phyloP scores from a whole-genome alignment of 2,888 invertebrate species.

The Drosophila aldrichi region DNA sequence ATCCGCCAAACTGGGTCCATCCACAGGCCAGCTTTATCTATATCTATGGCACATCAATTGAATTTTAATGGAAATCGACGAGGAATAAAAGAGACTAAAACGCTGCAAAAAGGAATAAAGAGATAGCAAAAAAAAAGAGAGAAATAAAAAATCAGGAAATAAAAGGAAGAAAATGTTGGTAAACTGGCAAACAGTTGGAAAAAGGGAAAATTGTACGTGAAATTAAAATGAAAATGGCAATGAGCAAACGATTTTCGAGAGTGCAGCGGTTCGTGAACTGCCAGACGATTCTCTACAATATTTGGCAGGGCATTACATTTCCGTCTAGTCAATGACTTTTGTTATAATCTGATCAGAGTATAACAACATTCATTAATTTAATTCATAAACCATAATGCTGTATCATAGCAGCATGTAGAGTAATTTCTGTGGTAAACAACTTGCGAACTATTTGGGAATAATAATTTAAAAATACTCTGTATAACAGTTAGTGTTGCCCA shows the following conservation, averaged over 20 bases:
- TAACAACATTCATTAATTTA: not conserved
- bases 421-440: not conserved
- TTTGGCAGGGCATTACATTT: not conserved
- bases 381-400: not conserved
- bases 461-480: not conserved
- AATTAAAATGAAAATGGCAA: constrained; percentile 75
- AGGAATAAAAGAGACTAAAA: constrained; percentile 82
- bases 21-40: constrained; percentile 13
- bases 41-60: constrained; percentile 75
- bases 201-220: constrained; percentile 69
- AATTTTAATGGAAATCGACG: constrained; percentile 82
- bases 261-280: constrained; percentile 62
- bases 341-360: not conserved
- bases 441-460: not conserved
- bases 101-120: constrained; percentile 67
- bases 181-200: constrained; percentile 62
- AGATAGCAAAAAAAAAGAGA: constrained; percentile 5
- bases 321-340: not conserved
- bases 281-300: constrained; percentile 29
- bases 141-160: constrained; percentile 18
- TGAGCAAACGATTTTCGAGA: constrained; percentile 66
- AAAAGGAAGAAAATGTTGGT: constrained; percentile 29
- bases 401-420: not conserved
- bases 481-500: not conserved
- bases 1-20: constrained; percentile 55